Conservation (phyloP, 2,797 vertebrate species). For the Micropoecilia bifurca region DNA sequence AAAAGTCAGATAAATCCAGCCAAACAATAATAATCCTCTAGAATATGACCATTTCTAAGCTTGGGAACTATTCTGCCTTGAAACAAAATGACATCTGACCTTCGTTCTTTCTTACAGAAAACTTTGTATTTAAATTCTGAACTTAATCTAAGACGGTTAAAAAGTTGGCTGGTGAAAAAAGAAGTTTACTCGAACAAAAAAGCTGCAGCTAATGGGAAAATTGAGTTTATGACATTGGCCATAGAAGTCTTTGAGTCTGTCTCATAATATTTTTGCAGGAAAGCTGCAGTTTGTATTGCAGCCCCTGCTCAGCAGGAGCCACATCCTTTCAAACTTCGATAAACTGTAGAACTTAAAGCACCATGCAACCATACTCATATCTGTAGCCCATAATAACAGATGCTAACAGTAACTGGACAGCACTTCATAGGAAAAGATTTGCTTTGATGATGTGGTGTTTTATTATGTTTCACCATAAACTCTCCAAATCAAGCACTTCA, state of each 20-base stretch:
- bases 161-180: not conserved
- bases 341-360: not conserved
- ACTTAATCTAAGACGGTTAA: not conserved
- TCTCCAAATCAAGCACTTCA: not conserved
- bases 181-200: not conserved
- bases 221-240: not conserved
- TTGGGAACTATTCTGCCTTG: not conserved
- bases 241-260: not conserved
- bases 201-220: not conserved
- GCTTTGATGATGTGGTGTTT: not conserved
- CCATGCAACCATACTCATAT: not conserved
- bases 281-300: not conserved
- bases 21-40: not conserved
- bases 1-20: not conserved
- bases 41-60: not conserved
- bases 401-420: not conserved
- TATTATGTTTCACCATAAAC: not conserved
- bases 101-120: not conserved
- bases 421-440: not conserved
- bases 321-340: not conserved
- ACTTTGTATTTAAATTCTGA: not conserved
- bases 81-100: not conserved
- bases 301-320: not conserved
- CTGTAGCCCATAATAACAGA: not conserved
- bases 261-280: not conserved